Conservation (phyloP, 1,140 invertebrate species). For the Coenobita brevimanus region DNA sequence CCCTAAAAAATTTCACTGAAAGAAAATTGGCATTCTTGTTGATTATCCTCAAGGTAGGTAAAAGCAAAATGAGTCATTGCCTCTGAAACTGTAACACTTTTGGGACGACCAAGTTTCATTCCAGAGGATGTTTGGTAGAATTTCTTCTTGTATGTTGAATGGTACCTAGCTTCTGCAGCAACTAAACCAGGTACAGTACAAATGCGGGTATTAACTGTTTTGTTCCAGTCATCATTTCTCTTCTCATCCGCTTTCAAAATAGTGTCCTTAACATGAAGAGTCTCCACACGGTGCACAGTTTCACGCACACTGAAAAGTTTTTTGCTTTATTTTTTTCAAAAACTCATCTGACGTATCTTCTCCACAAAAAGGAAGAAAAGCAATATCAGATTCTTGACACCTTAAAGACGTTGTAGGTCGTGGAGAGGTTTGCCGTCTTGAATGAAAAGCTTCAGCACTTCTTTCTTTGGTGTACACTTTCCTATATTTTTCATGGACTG, state of each 20-base stretch:
- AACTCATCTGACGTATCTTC: too few relatives aligned
- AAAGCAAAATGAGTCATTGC: slow-evolving; percentile 46
- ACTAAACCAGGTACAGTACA: slow-evolving; percentile 31
- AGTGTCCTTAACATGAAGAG: slow-evolving; percentile 41
- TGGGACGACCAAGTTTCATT: slow-evolving; percentile 32
- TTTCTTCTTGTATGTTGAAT: slow-evolving; percentile 30
- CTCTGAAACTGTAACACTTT: slow-evolving; percentile 44
- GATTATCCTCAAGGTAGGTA: slow-evolving; percentile 39
- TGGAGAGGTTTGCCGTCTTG: too few relatives aligned
- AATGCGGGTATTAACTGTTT: slow-evolving; percentile 47
- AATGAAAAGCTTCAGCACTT: too few relatives aligned
- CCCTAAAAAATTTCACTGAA: slow-evolving; percentile 36
- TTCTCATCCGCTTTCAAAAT: slow-evolving; percentile 43
- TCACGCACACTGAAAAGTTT: too few relatives aligned
- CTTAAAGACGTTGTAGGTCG: too few relatives aligned
- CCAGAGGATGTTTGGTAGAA: slow-evolving; percentile 29
- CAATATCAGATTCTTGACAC: too few relatives aligned
- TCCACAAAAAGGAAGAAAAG: too few relatives aligned
- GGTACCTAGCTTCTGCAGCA: slow-evolving; percentile 32
- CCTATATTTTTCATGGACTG: too few relatives aligned
- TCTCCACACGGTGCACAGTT: slow-evolving; percentile 43
- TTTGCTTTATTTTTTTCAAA: too few relatives aligned
- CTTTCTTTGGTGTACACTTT: too few relatives aligned
- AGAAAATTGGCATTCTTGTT: slow-evolving; percentile 43
- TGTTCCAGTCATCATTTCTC: slow-evolving; percentile 44